phyloP scores from a whole-genome alignment of 1,140 invertebrate genomes.

The Drosophila orosa region DNA sequence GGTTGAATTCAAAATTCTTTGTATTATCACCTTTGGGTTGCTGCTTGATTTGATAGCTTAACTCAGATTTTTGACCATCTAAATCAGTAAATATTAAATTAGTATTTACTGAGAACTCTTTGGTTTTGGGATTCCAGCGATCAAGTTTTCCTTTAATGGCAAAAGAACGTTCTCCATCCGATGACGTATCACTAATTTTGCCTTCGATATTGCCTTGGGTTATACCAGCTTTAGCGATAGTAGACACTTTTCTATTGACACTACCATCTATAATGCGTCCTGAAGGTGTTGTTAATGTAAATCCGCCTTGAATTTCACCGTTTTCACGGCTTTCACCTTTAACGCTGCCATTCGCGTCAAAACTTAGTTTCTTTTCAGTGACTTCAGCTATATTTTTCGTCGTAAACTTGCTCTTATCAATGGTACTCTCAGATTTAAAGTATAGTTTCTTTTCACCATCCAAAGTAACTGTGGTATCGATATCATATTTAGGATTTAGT shows the following conservation, averaged over 20 bases:
- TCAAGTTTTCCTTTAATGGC: conserved; percentile 84
- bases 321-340: conserved; percentile 85
- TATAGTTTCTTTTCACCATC: conserved; percentile 88
- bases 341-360: conserved; percentile 85
- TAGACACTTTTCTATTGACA: conserved; percentile 74
- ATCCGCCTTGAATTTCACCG: conserved; percentile 83
- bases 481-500: conserved; percentile 86
- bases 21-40: conserved; percentile 61
- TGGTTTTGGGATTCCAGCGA: conserved; percentile 84
- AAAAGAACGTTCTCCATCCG: conserved; percentile 78
- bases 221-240: conserved; percentile 65
- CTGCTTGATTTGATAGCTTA: conserved; percentile 64
- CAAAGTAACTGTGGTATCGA: conserved; percentile 87
- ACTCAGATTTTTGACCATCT: conserved; percentile 77
- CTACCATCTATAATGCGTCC: conserved; percentile 74
- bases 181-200: conserved; percentile 74
- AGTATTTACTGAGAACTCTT: conserved; percentile 77
- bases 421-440: conserved; percentile 86
- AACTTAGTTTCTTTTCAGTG: conserved; percentile 84
- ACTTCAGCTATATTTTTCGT: conserved; percentile 86
- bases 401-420: conserved; percentile 86
- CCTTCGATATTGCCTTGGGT: conserved; percentile 70
- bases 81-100: conserved; percentile 76
- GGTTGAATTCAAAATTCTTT: conserved; percentile 49
- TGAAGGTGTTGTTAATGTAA: conserved; percentile 65